phyloP scores from a whole-genome alignment of 1,140 invertebrate genomes.

The Chironomus striatipennis region DNA sequence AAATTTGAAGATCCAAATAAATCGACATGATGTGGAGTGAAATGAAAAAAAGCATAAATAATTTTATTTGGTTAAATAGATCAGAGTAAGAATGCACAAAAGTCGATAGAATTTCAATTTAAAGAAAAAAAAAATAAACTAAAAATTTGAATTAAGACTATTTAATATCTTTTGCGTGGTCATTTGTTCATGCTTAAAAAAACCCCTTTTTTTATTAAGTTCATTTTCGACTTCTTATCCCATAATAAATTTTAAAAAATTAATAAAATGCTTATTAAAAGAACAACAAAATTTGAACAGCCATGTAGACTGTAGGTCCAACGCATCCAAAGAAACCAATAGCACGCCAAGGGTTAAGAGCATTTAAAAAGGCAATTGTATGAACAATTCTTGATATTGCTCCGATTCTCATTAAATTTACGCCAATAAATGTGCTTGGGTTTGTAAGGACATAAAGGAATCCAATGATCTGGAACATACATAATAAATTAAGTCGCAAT shows the following conservation, averaged over 20 bases:
- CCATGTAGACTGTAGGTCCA: constrained; percentile 43
- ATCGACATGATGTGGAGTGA: too few species aligned
- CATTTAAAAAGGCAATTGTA: constrained; percentile 51
- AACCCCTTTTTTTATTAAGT: too few species aligned
- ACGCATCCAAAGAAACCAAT: constrained; percentile 42
- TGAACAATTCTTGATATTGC: constrained; percentile 50
- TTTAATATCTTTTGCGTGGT: too few species aligned
- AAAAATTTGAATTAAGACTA: too few species aligned
- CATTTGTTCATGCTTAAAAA: too few species aligned
- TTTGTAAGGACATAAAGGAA: not conserved
- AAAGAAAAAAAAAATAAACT: too few species aligned
- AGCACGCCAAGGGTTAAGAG: constrained; percentile 48
- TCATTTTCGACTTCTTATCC: too few species aligned
- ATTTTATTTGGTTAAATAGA: too few species aligned
- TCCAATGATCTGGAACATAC: constrained; percentile 45
- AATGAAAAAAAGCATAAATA: too few species aligned
- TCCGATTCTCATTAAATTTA: constrained; percentile 39
- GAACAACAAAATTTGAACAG: constrained; percentile 32
- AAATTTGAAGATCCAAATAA: too few species aligned
- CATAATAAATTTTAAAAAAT: not conserved
- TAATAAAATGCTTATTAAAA: constrained; percentile 4
- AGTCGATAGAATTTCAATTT: too few species aligned
- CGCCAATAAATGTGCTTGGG: not conserved
- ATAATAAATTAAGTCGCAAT: constrained; percentile 66
- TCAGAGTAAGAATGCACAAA: too few species aligned